A percentile compares a stretch with the other conserved stretches of the same genome.
These are phyloP conservation scores for Drosophila prosaltans DNA, from an alignment of 1,140 invertebrate genomes.

Conservation along the genomic window DNA sequence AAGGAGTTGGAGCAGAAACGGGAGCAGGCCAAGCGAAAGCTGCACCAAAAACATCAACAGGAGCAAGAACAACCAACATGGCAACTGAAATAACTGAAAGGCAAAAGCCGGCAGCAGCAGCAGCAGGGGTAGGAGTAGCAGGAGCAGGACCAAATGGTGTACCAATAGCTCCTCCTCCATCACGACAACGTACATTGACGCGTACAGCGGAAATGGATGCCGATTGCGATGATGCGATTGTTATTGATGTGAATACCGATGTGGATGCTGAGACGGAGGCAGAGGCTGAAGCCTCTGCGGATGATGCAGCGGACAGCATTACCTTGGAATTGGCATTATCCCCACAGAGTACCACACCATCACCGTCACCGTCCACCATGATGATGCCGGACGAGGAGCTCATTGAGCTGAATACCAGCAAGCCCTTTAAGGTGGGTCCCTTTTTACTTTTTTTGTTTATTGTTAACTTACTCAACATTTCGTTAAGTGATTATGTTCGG, in stretches of 20 bases:
- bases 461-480: constrained; percentile 46
- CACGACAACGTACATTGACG: constrained; percentile 63
- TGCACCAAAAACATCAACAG: constrained; percentile 4
- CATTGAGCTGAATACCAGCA: constrained; percentile 67
- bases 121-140: not conserved
- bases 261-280: not conserved
- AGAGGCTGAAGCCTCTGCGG: constrained; percentile 42
- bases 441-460: constrained; percentile 12
- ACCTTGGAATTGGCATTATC: constrained; percentile 68
- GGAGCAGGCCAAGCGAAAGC: not conserved
- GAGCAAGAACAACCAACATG: not conserved
- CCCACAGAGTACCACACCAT: constrained; percentile 54
- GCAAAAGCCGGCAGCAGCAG: not conserved
- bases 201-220: constrained; percentile 67
- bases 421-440: constrained; percentile 68
- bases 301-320: constrained; percentile 70
- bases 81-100: constrained; percentile 10
- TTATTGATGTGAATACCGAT: constrained; percentile 6
- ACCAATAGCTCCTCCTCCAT: constrained; percentile 34
- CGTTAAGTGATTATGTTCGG: constrained; percentile 64
- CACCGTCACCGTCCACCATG: constrained; percentile 64
- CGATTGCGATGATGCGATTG: constrained; percentile 50
- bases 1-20: not conserved
- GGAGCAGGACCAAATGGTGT: not conserved
- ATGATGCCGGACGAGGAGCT: constrained; percentile 57